Conservation (phyloP, 2,888 invertebrate species). For the Stenolophus ochropezus region DNA sequence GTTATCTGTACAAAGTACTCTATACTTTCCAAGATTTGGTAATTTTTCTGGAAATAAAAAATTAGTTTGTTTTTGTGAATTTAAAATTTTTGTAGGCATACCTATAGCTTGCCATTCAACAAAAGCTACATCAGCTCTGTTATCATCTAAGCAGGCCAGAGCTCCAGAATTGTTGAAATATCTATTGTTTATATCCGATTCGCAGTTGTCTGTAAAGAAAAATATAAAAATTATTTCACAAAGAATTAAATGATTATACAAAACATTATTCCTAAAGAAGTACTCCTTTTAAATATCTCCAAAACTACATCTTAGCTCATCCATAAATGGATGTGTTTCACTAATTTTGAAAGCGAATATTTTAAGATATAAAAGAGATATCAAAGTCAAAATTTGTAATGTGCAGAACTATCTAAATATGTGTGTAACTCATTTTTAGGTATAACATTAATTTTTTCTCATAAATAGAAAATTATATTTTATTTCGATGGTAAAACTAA, state of each 20-base stretch:
- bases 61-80: neutral
- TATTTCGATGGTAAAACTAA: constrained; percentile 28
- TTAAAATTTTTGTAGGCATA: constrained; percentile 6
- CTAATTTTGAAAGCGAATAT: no score
- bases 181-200: constrained; percentile 74
- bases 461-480: no score
- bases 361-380: no score
- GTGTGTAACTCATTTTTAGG: no score
- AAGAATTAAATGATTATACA: neutral
- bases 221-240: neutral
- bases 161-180: constrained; percentile 80
- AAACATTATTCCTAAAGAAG: neutral
- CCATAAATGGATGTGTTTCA: no score
- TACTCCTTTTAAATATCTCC: no score
- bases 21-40: constrained; percentile 69
- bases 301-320: no score
- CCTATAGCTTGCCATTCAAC: constrained; percentile 38
- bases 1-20: constrained; percentile 79
- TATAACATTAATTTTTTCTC: no score
- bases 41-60: constrained; percentile 3
- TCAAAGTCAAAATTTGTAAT: no score
- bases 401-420: no score
- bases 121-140: constrained; percentile 77
- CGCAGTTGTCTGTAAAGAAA: constrained; percentile 70
- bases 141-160: constrained; percentile 75